These are phyloP conservation scores for Hemitrygon akajei DNA, from an alignment of 2,797 vertebrate genomes.

Conservation along the genomic window DNA sequence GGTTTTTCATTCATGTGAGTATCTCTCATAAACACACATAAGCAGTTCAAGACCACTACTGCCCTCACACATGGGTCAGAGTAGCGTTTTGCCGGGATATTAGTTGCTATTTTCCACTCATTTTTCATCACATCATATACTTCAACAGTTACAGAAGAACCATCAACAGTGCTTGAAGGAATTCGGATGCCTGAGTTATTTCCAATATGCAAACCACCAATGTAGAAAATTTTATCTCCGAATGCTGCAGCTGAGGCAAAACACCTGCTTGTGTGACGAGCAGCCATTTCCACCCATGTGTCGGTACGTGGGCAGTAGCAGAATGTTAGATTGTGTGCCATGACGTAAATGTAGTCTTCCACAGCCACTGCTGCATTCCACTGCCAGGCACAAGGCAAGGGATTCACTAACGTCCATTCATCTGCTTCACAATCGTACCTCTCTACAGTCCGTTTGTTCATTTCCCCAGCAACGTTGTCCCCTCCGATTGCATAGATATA, in stretches of 20 bases:
- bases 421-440: conserved; percentile 88
- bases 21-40: conserved; percentile 90
- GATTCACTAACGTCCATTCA: conserved; percentile 89
- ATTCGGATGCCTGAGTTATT: conserved; percentile 80
- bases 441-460: conserved; percentile 89
- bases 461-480: conserved; percentile 80
- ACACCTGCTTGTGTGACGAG: conserved; percentile 85
- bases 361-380: conserved; percentile 86
- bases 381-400: conserved; percentile 86
- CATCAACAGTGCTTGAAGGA: conserved; percentile 80
- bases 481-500: conserved; percentile 94
- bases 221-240: conserved; percentile 90
- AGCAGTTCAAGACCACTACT: conserved; percentile 80
- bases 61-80: conserved; percentile 86
- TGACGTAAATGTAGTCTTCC: conserved; percentile 89
- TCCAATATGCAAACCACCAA: conserved; percentile 85
- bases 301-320: conserved; percentile 88
- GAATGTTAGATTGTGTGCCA: conserved; percentile 92
- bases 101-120: conserved; percentile 85
- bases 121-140: conserved; percentile 91
- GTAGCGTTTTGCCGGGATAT: conserved; percentile 89
- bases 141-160: conserved; percentile 86
- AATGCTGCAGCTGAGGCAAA: conserved; percentile 87
- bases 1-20: conserved; percentile 91
- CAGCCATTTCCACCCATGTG: conserved; percentile 93